Evolutionary conservation across 2,888 invertebrate genomes (phyloP).

Genomic region (Myathropa florea): DNA sequence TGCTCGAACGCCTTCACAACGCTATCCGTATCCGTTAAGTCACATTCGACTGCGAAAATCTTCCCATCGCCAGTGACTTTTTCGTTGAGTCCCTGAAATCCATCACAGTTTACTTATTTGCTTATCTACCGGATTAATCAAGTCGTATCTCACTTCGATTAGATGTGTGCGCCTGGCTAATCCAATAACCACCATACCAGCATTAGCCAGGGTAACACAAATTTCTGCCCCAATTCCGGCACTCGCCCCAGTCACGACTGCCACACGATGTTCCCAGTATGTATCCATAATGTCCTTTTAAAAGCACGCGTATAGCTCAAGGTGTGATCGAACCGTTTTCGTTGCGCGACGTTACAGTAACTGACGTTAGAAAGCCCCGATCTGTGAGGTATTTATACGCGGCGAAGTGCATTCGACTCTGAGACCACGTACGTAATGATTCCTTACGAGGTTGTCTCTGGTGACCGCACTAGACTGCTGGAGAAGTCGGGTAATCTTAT

Average conservation of each 20-base stretch:
- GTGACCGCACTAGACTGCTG: slow-evolving; percentile 35
- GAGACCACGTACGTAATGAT: background rate
- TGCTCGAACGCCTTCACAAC: slow-evolving; percentile 76
- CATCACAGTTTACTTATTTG: background rate
- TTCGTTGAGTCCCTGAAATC: slow-evolving; percentile 75
- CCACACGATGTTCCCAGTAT: slow-evolving; percentile 78
- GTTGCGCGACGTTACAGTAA: slow-evolving; percentile 11
- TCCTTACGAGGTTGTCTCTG: slow-evolving; percentile 25
- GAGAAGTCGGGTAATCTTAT: slow-evolving; percentile 22
- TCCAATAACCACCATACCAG: slow-evolving; percentile 82
- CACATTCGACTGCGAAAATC: slow-evolving; percentile 78
- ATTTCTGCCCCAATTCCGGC: slow-evolving; percentile 81
- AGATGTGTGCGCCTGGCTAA: slow-evolving; percentile 81
- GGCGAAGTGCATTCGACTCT: background rate
- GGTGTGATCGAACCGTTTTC: background rate
- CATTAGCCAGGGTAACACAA: slow-evolving; percentile 78
- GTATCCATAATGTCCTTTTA: slow-evolving; percentile 41
- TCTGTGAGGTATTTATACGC: slow-evolving; percentile 46
- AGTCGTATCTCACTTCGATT: slow-evolving; percentile 78
- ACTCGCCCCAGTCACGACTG: slow-evolving; percentile 81
- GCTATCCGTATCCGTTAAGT: slow-evolving; percentile 77
- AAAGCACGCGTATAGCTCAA: background rate
- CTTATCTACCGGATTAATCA: background rate
- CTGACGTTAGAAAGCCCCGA: slow-evolving; percentile 14
- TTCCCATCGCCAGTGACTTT: slow-evolving; percentile 77